Conservation (phyloP, 2,113 vertebrate species). For the Scomber japonicus region DNA sequence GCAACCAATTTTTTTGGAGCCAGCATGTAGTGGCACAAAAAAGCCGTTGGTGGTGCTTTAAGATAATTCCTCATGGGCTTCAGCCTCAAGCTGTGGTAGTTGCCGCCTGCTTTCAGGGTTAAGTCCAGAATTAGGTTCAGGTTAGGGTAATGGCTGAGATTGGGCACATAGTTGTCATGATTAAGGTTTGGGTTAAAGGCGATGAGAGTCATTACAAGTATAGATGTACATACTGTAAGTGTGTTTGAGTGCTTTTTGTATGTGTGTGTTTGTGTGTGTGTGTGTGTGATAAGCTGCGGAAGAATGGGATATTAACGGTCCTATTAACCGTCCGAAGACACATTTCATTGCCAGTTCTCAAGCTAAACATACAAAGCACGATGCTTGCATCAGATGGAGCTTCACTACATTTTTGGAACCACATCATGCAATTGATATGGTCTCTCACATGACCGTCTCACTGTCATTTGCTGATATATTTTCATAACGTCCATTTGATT, state of each 20-base stretch:
- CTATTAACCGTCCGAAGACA: constrained; percentile 25
- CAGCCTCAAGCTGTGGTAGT: too few species aligned
- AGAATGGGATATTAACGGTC: constrained; percentile 16
- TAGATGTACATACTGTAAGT: neutral
- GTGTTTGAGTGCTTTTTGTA: neutral
- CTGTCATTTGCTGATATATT: constrained; percentile 23
- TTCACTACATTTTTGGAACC: neutral
- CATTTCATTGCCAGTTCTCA: constrained; percentile 3
- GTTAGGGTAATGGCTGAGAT: constrained; percentile 6
- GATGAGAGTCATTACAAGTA: neutral
- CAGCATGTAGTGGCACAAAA: too few species aligned
- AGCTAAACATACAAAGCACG: constrained; percentile 8
- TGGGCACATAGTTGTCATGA: constrained; percentile 18
- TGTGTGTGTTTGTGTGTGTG: neutral
- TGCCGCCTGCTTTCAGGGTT: constrained; percentile 6
- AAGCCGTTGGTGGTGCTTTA: too few species aligned
- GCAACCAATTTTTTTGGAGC: too few species aligned
- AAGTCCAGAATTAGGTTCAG: constrained; percentile 3
- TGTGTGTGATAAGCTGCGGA: constrained; percentile 8
- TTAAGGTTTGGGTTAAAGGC: constrained; percentile 20
- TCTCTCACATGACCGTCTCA: constrained; percentile 25
- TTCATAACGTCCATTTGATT: constrained; percentile 39
- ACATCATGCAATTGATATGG: neutral
- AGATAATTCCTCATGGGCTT: too few species aligned
- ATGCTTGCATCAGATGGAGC: constrained; percentile 2